phyloP scores from a whole-genome alignment of 2,113 vertebrate species.

The Beaufortia kweichowensis region DNA sequence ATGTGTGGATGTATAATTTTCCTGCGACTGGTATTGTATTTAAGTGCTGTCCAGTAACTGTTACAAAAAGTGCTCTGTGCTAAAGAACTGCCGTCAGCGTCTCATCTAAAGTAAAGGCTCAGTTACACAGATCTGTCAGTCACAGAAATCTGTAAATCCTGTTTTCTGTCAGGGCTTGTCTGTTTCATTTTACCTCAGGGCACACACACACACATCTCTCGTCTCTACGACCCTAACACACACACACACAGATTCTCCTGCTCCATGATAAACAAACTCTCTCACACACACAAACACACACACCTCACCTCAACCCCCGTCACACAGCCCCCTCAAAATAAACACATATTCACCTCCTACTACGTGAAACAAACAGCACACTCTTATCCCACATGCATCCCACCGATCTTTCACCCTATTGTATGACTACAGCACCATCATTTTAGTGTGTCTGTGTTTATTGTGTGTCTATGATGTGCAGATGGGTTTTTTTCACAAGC shows the following conservation, averaged over 20 bases:
- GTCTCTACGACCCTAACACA: constrained; percentile 23
- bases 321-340: constrained; percentile 35
- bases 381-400: constrained; percentile 43
- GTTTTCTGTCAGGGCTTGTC: constrained; percentile 27
- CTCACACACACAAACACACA: constrained; percentile 10
- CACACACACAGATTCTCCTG: neutral
- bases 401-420: constrained; percentile 52
- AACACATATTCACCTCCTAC: constrained; percentile 38
- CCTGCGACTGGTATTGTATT: neutral
- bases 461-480: constrained; percentile 12
- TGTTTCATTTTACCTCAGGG: constrained; percentile 11
- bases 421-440: neutral
- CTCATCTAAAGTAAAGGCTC: constrained; percentile 25
- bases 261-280: constrained; percentile 41
- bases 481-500: neutral
- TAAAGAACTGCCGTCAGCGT: constrained; percentile 6
- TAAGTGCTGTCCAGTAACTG: neutral
- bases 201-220: constrained; percentile 21
- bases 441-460: neutral
- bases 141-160: constrained; percentile 26
- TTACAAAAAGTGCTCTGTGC: neutral
- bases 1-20: neutral
- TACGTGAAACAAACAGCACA: constrained; percentile 35
- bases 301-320: neutral
- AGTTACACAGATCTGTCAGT: constrained; percentile 37